phyloP scores from a whole-genome alignment of 2,888 invertebrate species.

The Drepana falcataria region DNA sequence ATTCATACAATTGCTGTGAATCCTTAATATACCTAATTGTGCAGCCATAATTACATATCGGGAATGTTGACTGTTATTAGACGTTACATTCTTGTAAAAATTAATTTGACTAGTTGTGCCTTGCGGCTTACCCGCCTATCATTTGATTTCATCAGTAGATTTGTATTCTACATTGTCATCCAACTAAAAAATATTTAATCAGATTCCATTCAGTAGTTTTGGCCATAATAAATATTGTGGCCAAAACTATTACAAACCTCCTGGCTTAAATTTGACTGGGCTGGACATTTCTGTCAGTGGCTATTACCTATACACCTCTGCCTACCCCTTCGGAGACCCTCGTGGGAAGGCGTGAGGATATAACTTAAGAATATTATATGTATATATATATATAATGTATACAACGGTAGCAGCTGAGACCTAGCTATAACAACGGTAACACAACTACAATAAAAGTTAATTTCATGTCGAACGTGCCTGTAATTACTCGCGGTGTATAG shows the following conservation, averaged over 20 bases:
- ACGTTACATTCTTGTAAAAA: neutral
- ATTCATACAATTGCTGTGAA: slow-evolving; percentile 32
- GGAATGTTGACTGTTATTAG: slow-evolving; percentile 22
- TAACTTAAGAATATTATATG: too few relatives aligned
- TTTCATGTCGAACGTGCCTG: slow-evolving; percentile 21
- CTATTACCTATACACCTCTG: too few relatives aligned
- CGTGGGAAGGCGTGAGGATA: too few relatives aligned
- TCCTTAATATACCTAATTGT: neutral
- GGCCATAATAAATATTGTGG: too few relatives aligned
- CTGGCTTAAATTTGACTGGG: too few relatives aligned
- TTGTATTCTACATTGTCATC: too few relatives aligned
- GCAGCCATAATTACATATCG: slow-evolving; percentile 16
- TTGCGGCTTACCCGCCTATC: neutral
- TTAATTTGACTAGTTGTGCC: neutral
- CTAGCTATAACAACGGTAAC: slow-evolving; percentile 5
- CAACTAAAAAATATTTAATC: too few relatives aligned
- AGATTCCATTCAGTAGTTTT: too few relatives aligned
- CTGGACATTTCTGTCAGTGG: too few relatives aligned
- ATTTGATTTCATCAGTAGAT: neutral
- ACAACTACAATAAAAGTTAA: slow-evolving; percentile 19
- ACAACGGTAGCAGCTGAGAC: slow-evolving; percentile 1
- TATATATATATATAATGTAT: neutral
- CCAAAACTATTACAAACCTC: too few relatives aligned
- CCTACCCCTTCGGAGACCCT: too few relatives aligned
- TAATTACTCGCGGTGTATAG: slow-evolving; percentile 22